Evolutionary conservation across 2,888 invertebrate species (phyloP), one percentile per base, ranked within the genome.

Genomic region (Caenorhabditis becei): DNA sequence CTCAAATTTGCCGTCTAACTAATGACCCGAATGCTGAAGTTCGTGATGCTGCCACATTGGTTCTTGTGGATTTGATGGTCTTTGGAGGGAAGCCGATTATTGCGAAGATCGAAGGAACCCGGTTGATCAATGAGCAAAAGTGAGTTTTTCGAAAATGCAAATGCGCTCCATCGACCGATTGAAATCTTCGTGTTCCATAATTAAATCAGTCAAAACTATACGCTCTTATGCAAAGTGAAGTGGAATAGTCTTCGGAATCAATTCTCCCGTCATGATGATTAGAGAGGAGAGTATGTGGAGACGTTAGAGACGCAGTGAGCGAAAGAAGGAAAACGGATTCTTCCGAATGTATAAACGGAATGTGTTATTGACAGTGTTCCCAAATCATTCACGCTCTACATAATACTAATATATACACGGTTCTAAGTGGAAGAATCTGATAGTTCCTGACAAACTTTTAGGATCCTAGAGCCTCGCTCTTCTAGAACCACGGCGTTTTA

Each of bases 21-120:
- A 80, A 77, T 44, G 75, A 77, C 28, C 77, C 80, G 14, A 80
- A 80, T 62, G 53, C 71, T 20, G 80, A 80, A 56, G 78, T 80
- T 54, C 65, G 80, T 11, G 80, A 80, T 47, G 71, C 41, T 7
- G 41, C 77, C 56, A 62, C 83, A 59, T 44, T 51, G 75, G 63
- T 88, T 85, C 69, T 89, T 80, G 65, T 85, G 78, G 49, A 87
- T 85, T n/a, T 89, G 87, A 77, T 89, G 80, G 80, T 80, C 1
- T 75, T 37, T 23, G 80, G 80, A 7, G 80, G 80, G 28, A 54
- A 54, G 47, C 61, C 80, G n/a, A 71, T 77, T n/a, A 44, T 77
- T 1, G 49, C 26, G 0, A 70, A 67, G 23, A 67, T 80, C 14
- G 49, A 44, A 0, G 35, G 44, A 14, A 77, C 80, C 1, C 37